Conservation (phyloP, 2,888 invertebrate genomes). For the Sipha maydis region DNA sequence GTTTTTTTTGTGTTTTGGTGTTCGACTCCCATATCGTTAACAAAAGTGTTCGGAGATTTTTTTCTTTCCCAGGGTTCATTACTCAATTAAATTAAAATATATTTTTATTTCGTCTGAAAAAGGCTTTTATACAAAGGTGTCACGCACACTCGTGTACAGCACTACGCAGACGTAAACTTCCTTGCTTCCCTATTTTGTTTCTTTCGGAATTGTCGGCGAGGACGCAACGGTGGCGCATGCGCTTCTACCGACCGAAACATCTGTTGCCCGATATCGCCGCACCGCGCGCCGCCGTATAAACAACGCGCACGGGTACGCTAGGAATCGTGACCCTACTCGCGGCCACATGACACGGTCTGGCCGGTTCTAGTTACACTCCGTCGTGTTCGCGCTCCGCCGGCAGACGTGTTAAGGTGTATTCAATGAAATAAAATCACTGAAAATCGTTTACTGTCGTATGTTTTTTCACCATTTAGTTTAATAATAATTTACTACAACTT, state of each 20-base stretch:
- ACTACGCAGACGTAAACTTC: not conserved
- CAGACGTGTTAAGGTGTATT: not conserved
- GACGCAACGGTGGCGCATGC: slow-evolving; percentile 41
- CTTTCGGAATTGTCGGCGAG: not conserved
- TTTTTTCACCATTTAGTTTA: not conserved
- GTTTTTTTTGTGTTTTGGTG: slow-evolving; percentile 5
- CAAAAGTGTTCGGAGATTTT: slow-evolving; percentile 23
- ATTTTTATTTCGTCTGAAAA: slow-evolving; percentile 45
- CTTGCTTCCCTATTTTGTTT: not conserved
- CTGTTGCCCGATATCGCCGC: slow-evolving; percentile 57
- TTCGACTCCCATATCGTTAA: slow-evolving; percentile 43
- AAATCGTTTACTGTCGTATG: not conserved
- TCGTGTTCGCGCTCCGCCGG: slow-evolving; percentile 12
- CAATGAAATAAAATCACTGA: not conserved
- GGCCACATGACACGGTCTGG: slow-evolving; percentile 52
- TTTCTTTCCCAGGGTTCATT: slow-evolving; percentile 56
- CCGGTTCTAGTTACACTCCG: slow-evolving; percentile 23
- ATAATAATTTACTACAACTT: too few relatives aligned
- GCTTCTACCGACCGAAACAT: slow-evolving; percentile 44
- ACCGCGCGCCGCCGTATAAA: slow-evolving; percentile 1
- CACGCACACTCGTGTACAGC: not conserved
- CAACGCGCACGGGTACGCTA: not conserved
- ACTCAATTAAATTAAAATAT: slow-evolving; percentile 61
- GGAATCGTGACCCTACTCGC: slow-evolving; percentile 59
- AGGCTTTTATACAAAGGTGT: slow-evolving; percentile 37